Evolutionary conservation across 23 tunicate species (phyloP).

Genomic region (Diplosoma virens): DNA sequence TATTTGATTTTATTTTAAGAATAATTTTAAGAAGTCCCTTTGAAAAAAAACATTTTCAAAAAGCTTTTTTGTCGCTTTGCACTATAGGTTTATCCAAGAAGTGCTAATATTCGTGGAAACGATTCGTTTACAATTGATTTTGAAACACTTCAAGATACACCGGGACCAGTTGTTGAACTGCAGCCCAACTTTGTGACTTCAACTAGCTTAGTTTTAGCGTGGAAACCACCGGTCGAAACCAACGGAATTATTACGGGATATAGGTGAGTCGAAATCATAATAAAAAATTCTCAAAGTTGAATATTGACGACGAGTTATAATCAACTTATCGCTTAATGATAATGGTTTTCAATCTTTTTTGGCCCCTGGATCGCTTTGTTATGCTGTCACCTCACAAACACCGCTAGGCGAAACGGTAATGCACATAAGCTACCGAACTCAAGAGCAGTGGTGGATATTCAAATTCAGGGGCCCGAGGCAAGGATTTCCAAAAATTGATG

Average conservation of each 20-base stretch:
- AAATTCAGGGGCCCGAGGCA: too few species aligned
- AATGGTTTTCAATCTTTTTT: too few species aligned
- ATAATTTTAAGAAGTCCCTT: too few species aligned
- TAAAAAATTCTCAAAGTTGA: background rate
- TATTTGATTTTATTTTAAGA: too few species aligned
- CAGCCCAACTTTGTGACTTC: background rate
- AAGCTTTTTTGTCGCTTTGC: too few species aligned
- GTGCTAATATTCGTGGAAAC: background rate
- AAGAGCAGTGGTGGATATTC: too few species aligned
- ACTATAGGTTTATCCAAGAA: slow-evolving; percentile 1
- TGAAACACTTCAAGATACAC: slow-evolving; percentile 36
- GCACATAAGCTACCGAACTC: too few species aligned
- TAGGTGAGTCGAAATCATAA: slow-evolving; percentile 29
- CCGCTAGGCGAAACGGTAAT: too few species aligned
- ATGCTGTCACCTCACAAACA: too few species aligned
- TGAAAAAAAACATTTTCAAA: too few species aligned
- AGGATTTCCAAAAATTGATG: too few species aligned
- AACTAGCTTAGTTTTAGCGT: background rate
- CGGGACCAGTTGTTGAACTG: slow-evolving; percentile 36
- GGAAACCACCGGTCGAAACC: slow-evolving; percentile 31
- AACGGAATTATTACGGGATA: slow-evolving; percentile 61
- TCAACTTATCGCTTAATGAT: background rate
- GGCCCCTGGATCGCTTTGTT: too few species aligned
- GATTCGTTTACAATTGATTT: background rate
- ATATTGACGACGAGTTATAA: background rate